Evolutionary conservation across 2,113 vertebrate genomes (phyloP), one percentile per base, ranked within the genome.

Genomic region (Tachysurus fulvidraco): DNA sequence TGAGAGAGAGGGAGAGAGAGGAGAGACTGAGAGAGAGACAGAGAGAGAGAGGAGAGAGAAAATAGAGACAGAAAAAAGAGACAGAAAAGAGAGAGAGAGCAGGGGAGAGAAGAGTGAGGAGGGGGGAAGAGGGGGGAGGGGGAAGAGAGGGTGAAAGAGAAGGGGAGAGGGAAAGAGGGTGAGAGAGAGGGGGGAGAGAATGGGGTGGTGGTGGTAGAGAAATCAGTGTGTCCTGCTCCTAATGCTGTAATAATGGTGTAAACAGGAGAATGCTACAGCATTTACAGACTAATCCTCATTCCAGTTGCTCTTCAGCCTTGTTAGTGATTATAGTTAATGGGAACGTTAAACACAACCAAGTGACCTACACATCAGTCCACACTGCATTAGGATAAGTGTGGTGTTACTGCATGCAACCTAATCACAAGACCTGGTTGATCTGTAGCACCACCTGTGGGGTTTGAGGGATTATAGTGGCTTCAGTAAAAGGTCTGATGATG

Each of bases 161-260:
- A 19, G 44, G 79, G 62, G 36, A 44, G 36, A 25, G 17, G 46
- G 57, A 82, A 30, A 64, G 81, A 30, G 44, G 11, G 55, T 5
- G 52, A 50, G 50, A 50, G 76, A 50, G 76, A 25, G 5, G 30
- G 0, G 79, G 60, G 5, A 1, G 36, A 36, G 36, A 36, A 2
- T 1, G 44, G 81, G 28, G n/a, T n/a, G n/a, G n/a, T n/a, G 28
- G 82, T 21, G 83, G 55, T 28, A 54, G 16, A 46, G 14, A 41
- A 62, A 52, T 64, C 57, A 85, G 83, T 65, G 25, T 62, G 59
- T 60, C 14, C 36, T 12, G 36, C 23, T 81, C 78, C 55, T 81
- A 57, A 19, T 67, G 71, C 83, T 76, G 83, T 71, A 76, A 41
- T 64, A 85, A 55, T 50, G 59, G 41, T 77, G 46, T 82, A 12